phyloP scores from a whole-genome alignment of 2,797 vertebrate species.

The Acanthornis magna region DNA sequence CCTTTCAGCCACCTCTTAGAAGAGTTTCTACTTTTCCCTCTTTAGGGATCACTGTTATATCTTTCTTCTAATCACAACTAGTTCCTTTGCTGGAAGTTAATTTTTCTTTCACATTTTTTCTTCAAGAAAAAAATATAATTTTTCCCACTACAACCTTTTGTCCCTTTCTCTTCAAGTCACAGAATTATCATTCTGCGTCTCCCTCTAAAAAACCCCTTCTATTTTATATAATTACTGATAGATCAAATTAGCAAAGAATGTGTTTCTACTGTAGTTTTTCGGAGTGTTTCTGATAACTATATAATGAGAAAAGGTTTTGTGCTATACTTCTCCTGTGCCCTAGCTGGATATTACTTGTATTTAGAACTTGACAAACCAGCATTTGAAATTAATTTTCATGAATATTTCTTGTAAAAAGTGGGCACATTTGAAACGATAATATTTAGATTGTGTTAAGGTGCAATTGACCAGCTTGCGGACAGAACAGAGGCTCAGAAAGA shows the following conservation, averaged over 20 bases:
- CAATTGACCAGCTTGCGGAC: neutral
- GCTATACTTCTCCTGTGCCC: neutral
- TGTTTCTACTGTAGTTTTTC: neutral
- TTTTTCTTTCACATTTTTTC: neutral
- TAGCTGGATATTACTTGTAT: neutral
- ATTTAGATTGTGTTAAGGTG: neutral
- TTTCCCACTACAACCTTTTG: neutral
- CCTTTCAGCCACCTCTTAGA: neutral
- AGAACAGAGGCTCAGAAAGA: neutral
- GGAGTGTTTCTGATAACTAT: neutral
- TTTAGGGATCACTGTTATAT: neutral
- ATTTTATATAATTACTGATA: neutral
- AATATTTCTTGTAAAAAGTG: neutral
- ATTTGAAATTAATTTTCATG: conserved; percentile 26
- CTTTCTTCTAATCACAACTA: conserved; percentile 4
- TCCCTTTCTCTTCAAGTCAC: neutral
- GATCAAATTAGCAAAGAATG: neutral
- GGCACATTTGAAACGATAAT: neutral
- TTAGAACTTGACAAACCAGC: neutral
- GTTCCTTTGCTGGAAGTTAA: neutral
- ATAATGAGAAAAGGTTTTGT: neutral
- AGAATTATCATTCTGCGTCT: neutral
- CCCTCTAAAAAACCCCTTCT: neutral
- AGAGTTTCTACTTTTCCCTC: neutral
- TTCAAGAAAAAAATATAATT: neutral